A percentile compares a stretch with the other conserved stretches of the same genome.
Evolutionary conservation across 1,140 invertebrate species (phyloP).

Genomic region (Tribolium madens): DNA sequence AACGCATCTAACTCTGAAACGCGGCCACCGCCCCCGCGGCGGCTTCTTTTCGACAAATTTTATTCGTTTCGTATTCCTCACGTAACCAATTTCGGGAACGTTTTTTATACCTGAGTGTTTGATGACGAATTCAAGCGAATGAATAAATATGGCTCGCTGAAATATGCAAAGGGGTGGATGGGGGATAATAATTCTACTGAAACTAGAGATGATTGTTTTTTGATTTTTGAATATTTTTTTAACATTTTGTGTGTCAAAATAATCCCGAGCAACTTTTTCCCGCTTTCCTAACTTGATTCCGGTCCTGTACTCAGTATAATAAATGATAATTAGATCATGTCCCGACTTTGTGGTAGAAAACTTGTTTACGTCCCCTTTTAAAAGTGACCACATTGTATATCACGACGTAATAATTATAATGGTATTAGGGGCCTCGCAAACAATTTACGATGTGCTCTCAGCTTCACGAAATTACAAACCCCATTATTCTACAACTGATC

Average conservation of each 20-base stretch:
- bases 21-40: conserved; percentile 1
- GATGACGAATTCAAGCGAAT: conserved; percentile 31
- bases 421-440: conserved; percentile 1
- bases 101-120: conserved; percentile 39
- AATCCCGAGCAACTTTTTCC: too few species aligned
- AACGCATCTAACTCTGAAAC: conserved; percentile 45
- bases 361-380: conserved; percentile 32
- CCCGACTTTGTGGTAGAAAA: conserved; percentile 33
- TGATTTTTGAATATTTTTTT: too few species aligned
- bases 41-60: conserved; percentile 45
- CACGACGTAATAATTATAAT: conserved; percentile 34
- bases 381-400: conserved; percentile 39
- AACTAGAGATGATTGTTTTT: too few species aligned
- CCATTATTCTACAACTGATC: conserved; percentile 11
- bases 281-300: neutral
- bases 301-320: conserved; percentile 3
- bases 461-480: conserved; percentile 27
- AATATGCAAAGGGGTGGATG: neutral
- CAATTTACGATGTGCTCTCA: conserved; percentile 29
- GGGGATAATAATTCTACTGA: too few species aligned
- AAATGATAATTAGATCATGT: conserved; percentile 33
- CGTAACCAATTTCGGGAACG: conserved; percentile 41
- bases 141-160: conserved; percentile 16
- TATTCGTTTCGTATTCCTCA: conserved; percentile 47
- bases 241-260: too few species aligned